Base-by-base conservation (phyloP, 2,113 vertebrate species). In the Seriola dumerili region DNA sequence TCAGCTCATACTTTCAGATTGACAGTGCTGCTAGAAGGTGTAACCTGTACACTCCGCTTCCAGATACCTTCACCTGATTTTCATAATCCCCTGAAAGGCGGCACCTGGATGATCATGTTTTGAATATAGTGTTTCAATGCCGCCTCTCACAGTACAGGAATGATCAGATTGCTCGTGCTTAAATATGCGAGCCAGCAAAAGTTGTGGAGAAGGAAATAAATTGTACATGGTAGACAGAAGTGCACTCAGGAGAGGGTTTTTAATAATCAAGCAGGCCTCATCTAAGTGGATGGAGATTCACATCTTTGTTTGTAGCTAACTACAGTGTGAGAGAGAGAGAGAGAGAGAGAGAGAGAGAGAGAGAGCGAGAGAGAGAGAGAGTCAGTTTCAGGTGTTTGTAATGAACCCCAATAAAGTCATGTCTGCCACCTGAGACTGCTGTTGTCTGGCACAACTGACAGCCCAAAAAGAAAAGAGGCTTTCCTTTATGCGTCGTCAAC, bases 311-410 rank as follows among this genome's bases (percentile, higher is more conserved):
- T 76, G 32, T 4, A 59, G 34, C 23, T 32, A 59, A 6, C 32
- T 57, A 52, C 4, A 16, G n/a, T 36, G 57, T 17, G 46, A 48
- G 19, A 34, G 42, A 32, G 42, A 57, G 19, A 34, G 42, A 32
- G 42, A 48, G 46, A 48, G 19, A 34, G 42, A 32, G 42, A 57
- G 54, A 64, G 46, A 48, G 46, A 48, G 19, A 34, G 42, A 32
- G 42, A 57, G 54, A 64, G 65, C 16, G 48, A 19, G 48, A 50
- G 19, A 36, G 42, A 32, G 42, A 57, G 54, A 65, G 65, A 59
- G 84, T 90, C 69, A 72, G 80, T 89, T 81, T 89, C 88, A 89
- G 81, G 75, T 78, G 81, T 78, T 93, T 69, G 85, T 92, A 91
- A 92, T 87, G 88, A 83, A 91, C 62, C 64, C 85, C 78, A 80